Percentiles rank a stretch among this genome's conserved stretches.
Conservation (phyloP, 2,888 invertebrate genomes). For the Chromoteleia sp. region DNA sequence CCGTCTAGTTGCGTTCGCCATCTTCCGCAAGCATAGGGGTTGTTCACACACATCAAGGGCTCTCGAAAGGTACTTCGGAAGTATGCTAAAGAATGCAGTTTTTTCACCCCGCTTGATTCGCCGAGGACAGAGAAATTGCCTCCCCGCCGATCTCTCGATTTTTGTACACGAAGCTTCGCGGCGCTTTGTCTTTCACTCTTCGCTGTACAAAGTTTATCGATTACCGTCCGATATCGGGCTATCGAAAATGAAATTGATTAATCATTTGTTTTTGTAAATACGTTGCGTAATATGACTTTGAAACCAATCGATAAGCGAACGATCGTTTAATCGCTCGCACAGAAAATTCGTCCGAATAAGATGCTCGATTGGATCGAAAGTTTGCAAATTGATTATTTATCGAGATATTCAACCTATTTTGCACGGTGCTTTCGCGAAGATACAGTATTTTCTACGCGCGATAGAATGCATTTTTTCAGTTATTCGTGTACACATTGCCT, state of each 20-base stretch:
- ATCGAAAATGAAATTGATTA: conserved; percentile 33
- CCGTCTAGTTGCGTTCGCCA: conserved; percentile 60
- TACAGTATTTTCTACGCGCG: conserved; percentile 60
- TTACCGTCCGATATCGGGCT: conserved; percentile 3
- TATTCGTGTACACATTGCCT: conserved; percentile 69
- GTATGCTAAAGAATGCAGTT: conserved; percentile 72
- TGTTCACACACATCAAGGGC: conserved; percentile 71
- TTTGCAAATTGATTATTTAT: conserved; percentile 26
- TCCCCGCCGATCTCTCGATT: conserved; percentile 43
- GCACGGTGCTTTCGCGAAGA: conserved; percentile 27
- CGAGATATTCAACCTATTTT: conserved; percentile 41
- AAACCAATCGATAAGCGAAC: too few species aligned
- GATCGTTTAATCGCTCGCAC: background rate
- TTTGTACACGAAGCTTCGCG: conserved; percentile 47
- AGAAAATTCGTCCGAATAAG: background rate
- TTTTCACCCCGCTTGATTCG: conserved; percentile 63
- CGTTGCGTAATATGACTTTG: too few species aligned
- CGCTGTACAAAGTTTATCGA: conserved; percentile 33
- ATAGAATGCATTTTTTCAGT: conserved; percentile 70
- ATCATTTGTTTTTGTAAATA: conserved; percentile 37
- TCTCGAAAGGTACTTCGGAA: conserved; percentile 66
- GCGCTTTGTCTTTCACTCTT: conserved; percentile 38
- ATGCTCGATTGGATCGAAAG: conserved; percentile 5
- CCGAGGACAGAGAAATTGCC: conserved; percentile 59
- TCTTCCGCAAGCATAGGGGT: conserved; percentile 63